phyloP scores from a whole-genome alignment of 2,888 invertebrate species.

The Branchipolynoe longqiensis region DNA sequence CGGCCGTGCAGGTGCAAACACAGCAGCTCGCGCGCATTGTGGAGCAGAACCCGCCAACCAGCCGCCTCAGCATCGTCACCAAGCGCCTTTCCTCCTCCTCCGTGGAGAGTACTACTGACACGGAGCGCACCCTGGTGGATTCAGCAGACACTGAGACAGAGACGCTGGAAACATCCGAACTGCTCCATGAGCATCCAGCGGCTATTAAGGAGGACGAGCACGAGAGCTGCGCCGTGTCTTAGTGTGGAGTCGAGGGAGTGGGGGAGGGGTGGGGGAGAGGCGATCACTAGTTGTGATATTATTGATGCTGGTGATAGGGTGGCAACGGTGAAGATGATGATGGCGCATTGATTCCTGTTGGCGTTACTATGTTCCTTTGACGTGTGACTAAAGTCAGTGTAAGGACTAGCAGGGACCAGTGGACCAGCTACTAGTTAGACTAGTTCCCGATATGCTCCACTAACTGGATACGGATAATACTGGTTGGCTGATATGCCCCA shows the following conservation, averaged over 20 bases:
- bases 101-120: slow-evolving; percentile 57
- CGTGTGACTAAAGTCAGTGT: too few relatives aligned
- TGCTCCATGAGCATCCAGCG: background rate
- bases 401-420: too few relatives aligned
- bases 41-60: slow-evolving; percentile 74
- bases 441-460: too few relatives aligned
- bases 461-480: too few relatives aligned
- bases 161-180: background rate
- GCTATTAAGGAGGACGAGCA: slow-evolving; percentile 39
- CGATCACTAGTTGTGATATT: too few relatives aligned
- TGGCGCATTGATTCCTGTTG: too few relatives aligned
- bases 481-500: too few relatives aligned
- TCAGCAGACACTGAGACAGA: slow-evolving; percentile 8
- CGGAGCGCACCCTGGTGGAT: slow-evolving; percentile 45
- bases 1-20: slow-evolving; percentile 75
- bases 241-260: background rate
- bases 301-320: too few relatives aligned
- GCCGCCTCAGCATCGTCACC: slow-evolving; percentile 57
- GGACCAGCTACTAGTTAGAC: too few relatives aligned
- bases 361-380: too few relatives aligned
- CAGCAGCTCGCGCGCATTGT: slow-evolving; percentile 74
- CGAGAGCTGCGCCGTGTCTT: slow-evolving; percentile 48
- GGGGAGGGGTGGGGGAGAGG: too few relatives aligned
- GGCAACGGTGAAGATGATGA: too few relatives aligned
- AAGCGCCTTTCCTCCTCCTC: slow-evolving; percentile 67